Base-by-base conservation (phyloP, 2,113 vertebrate species). In the Corynorhinus townsendii region DNA sequence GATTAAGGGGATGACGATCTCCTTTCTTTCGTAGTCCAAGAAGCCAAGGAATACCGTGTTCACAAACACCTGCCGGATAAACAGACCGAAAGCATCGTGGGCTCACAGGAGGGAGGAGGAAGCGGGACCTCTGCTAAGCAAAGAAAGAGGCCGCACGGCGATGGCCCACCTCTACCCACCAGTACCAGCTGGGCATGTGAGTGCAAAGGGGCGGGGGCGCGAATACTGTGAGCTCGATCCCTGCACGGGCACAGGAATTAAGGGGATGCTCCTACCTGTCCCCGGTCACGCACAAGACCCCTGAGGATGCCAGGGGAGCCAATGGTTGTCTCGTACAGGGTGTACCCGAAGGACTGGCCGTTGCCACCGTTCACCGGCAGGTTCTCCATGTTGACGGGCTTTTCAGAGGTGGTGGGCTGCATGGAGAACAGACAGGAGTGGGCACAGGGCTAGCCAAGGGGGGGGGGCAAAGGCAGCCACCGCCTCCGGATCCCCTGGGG, bases 311-410 rank as follows among this genome's bases (percentile, higher is more conserved):
- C 99, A 5, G 99, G 99, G 0, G 97, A 98, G 10, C 96, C 97
- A 52, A 99, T 99, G 72, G 98, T 96, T 0, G 99, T 99, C 98
- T 99, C 99, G 0, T 99, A 99, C n/a, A 99, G 98, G 0, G 98
- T 98, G 38, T 99, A 99, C 1, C 99, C 99, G 2, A 98, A 99
- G 0, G 99, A 98, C 98, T 99, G 99, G 7, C 99, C 99, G 0
- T 98, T 99, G 15, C 97, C 98, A 7, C 98, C 97, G 9, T 99
- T 99, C 6, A 99, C 94, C 0, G 98, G 99, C n/a, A 99, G 97
- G 20, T 99, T 99, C 98, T 99, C 99, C 99, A 99, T 99, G 96
- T 99, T 99, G 40, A 99, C 38, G 0, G 99, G 99, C 5, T 90
- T 84, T 30, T 97, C 91, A 0, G 99, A 99, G 91, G 96, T 98